These are phyloP conservation scores for Pterocles burchelli DNA, from an alignment of 2,113 vertebrate genomes.

Conservation along the genomic window DNA sequence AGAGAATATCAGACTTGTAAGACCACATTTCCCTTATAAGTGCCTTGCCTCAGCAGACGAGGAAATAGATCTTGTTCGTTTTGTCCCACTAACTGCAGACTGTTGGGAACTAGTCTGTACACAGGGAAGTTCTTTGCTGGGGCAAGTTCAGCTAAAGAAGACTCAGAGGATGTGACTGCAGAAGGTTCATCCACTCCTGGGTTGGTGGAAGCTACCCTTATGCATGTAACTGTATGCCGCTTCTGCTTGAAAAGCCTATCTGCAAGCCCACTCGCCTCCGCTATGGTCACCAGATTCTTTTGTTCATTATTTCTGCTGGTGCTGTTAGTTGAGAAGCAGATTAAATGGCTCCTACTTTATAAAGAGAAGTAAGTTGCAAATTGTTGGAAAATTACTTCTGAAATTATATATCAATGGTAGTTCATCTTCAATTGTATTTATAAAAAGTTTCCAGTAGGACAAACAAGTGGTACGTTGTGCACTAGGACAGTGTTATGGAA, in stretches of 20 bases:
- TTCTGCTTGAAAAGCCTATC: background rate
- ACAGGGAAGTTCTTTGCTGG: background rate
- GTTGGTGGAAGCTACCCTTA: background rate
- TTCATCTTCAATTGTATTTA: conserved; percentile 13
- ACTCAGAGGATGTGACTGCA: background rate
- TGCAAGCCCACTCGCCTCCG: background rate
- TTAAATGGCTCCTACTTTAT: background rate
- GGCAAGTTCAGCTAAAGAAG: background rate
- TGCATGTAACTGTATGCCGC: accelerated
- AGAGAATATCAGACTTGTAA: background rate
- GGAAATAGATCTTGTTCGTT: background rate
- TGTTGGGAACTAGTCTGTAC: background rate
- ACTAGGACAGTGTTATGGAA: background rate
- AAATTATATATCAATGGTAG: background rate
- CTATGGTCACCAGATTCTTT: background rate
- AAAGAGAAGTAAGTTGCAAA: background rate
- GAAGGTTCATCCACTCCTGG: background rate
- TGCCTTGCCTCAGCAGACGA: background rate
- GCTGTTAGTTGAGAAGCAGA: background rate
- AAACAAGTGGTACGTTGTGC: background rate
- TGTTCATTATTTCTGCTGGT: background rate
- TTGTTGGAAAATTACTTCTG: background rate
- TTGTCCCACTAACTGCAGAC: accelerated
- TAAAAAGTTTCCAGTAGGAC: background rate
- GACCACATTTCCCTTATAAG: background rate